Evolutionary conservation across 2,797 vertebrate species (phyloP), one percentile per base, ranked within the genome.

Genomic region (Pangasius macronema): DNA sequence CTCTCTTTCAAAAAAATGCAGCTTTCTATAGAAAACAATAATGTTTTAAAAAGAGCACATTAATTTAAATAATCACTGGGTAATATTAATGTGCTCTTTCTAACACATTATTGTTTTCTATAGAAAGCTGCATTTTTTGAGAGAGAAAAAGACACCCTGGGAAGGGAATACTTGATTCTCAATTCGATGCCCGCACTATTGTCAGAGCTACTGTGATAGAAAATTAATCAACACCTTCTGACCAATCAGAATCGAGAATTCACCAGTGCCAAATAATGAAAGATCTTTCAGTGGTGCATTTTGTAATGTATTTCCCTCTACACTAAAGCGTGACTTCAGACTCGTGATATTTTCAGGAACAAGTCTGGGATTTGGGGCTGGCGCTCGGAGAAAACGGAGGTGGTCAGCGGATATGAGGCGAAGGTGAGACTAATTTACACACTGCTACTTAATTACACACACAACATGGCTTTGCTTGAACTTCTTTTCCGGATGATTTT

Each of bases 311-410:
- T 76, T 53, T 11, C 49, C 57, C 30, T 59, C 18, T 46, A 55
- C 61, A 49, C 33, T 14, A 57, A 51, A 30, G 49, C 36, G 9
- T 85, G 81, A 70, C 46, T 65, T 51, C 24, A 27, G 72, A 27
- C 67, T 86, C 5, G 10, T 76, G 22, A 59, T 82, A 51, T 79
- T 83, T 88, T 57, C 79, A 99, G 98, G 94, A 99, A 98, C 94
- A 99, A 98, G 89, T 98, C 97, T 0, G 97, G 98, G 33, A 98
- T 99, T 94, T 99, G 98, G 98, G 98, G 98, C 90, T 99, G 98
- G 98, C 97, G 98, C 61, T 98, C 97, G 0, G 98, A 99, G 95
- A 99, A 99, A 95, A 97, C 96, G 57, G 98, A 99, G 92, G 88
- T 94, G 75, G 96, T 99, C 91, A 99, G 97, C 0, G 98, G 98